A percentile compares a stretch with the other conserved stretches of the same genome.
These are phyloP conservation scores for Drosophila subobscura DNA, from an alignment of 1,140 invertebrate species.

Conservation along the genomic window DNA sequence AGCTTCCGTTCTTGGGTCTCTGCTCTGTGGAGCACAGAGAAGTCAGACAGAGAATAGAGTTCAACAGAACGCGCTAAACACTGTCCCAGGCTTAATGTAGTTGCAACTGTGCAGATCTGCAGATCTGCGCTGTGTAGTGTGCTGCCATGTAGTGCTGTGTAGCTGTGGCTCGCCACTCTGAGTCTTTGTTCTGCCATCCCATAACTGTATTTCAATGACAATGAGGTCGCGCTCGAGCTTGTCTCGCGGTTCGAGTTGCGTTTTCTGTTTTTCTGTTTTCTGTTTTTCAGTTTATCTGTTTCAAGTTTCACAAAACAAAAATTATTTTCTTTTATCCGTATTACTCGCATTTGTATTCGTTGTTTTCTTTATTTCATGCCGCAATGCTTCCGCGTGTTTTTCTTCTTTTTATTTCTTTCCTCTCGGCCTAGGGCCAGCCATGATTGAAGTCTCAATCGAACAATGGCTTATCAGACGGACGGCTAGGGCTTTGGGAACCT, in stretches of 20 bases:
- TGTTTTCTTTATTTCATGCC: constrained; percentile 5
- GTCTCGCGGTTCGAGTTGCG: constrained; percentile 39
- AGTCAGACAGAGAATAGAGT: background rate
- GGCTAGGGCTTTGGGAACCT: constrained; percentile 1
- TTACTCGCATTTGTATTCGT: constrained; percentile 30
- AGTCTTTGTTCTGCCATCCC: constrained; percentile 51
- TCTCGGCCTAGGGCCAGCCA: constrained; percentile 4
- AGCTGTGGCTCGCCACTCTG: constrained; percentile 41
- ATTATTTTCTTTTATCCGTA: constrained; percentile 49
- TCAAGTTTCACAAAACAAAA: constrained; percentile 38
- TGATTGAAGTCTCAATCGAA: constrained; percentile 6
- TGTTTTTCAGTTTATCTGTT: constrained; percentile 32
- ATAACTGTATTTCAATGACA: constrained; percentile 78
- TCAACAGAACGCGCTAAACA: background rate
- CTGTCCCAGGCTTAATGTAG: background rate
- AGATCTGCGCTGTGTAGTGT: background rate
- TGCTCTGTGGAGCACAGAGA: constrained; percentile 20
- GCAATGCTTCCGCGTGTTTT: constrained; percentile 46
- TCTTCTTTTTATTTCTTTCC: background rate
- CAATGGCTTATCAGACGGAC: constrained; percentile 41
- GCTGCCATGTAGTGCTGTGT: background rate
- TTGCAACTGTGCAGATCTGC: constrained; percentile 15
- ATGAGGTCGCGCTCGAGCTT: constrained; percentile 57
- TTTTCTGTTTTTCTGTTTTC: constrained; percentile 32
- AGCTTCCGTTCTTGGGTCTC: constrained; percentile 1